Evolutionary conservation across 2,797 vertebrate species (phyloP), one percentile per base, ranked within the genome.

Genomic region (Ispidina lecontei): DNA sequence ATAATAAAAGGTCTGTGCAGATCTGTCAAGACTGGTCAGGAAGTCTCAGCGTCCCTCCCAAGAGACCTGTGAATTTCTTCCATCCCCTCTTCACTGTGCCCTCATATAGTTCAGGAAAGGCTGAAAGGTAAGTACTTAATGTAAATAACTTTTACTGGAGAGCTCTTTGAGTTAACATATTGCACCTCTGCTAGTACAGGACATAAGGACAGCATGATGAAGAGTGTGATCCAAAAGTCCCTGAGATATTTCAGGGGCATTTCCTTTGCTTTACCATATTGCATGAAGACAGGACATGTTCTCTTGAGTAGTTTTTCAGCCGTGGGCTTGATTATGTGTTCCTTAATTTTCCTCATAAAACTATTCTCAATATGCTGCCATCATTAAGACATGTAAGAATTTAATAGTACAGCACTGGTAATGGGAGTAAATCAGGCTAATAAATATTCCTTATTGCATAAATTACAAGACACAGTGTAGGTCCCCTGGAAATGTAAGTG

Each of bases 361-460:
- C 46, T 82, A 64, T 49, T 92, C 43, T 91, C 77, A 87, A 23
- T 62, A 63, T 14, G 19, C 80, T 91, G 55, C 21, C 28, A 74
- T 69, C 35, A 65, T 77, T 84, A 94, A 93, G 33, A 31, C 19
- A 43, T 52, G 49, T 49, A 93, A 82, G 46, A 87, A 41, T 64
- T 94, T 84, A 89, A 82, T 72, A 91, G 29, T 29, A 76, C 65
- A 81, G 70, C 67, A 89, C 28, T n/a, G 74, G n/a, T 58, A 94
- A 90, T 26, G 87, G 87, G 25, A 41, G 44, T 81, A 90, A 47
- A 68, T 51, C 18, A 21, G 7, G 55, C 21, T 44, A 83, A 79
- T 41, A 89, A 56, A 90, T 55, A 71, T 49, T 43, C 51, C 28
- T 89, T 69, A 31, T 33, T 52, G n/a, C 59, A 86, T 67, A 90